These are phyloP conservation scores for Mongoloraphidia duomilia DNA, from an alignment of 2,888 invertebrate genomes.

Conservation along the genomic window DNA sequence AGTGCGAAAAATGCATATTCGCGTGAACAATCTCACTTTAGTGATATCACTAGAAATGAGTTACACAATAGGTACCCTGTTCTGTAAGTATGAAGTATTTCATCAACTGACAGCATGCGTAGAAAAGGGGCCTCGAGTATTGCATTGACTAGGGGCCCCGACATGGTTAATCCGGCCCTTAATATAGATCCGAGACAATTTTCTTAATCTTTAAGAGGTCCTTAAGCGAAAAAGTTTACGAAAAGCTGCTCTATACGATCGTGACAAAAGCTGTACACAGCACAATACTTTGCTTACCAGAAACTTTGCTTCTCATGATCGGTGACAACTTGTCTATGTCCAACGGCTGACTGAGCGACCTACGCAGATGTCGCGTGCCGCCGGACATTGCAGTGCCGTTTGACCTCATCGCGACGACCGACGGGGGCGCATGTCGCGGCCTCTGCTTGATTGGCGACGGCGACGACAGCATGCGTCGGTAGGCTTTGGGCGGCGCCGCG, in stretches of 20 bases:
- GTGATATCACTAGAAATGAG: no score
- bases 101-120: no score
- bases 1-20: no score
- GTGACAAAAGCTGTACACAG: not conserved
- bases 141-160: no score
- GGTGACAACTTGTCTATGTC: conserved; percentile 44
- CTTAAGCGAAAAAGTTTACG: not conserved
- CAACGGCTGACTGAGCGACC: conserved; percentile 57
- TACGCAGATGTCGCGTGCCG: conserved; percentile 20
- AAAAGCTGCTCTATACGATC: not conserved
- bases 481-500: conserved; percentile 25
- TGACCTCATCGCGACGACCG: conserved; percentile 21
- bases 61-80: no score
- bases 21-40: no score
- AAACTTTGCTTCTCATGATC: conserved; percentile 35
- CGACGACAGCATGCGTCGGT: conserved; percentile 35
- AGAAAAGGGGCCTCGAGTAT: no score
- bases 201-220: no score
- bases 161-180: no score
- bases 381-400: conserved; percentile 22
- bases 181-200: no score
- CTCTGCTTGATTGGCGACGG: conserved; percentile 31
- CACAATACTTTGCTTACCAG: conserved; percentile 25
- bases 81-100: no score
- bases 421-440: conserved; percentile 32